Evolutionary conservation across 2,113 vertebrate species (phyloP), one percentile per base, ranked within the genome.

Genomic region (Todiramphus saurophagus): DNA sequence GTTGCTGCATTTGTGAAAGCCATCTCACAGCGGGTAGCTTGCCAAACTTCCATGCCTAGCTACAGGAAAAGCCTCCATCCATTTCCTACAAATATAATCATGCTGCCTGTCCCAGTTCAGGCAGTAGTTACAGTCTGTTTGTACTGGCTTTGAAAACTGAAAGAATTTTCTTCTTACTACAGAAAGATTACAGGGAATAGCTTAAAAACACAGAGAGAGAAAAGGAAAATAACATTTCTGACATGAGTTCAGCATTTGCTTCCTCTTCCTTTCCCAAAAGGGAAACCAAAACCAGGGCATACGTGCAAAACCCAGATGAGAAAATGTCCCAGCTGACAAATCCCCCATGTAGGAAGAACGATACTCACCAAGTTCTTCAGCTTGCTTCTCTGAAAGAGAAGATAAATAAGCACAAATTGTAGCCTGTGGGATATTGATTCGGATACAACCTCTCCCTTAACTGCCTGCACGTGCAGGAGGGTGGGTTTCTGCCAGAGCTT

Each of bases 401-500:
- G 46, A 50, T 7, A 53, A 53, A 88, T 6, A 11, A 77, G 31
- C 51, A 51, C 73, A 70, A 11, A 10, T 2, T 53, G 51, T 27
- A 50, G 18, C 16, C 15, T 33, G 39, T 20, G 33, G 44, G 58
- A 11, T 31, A n/a, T 13, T 4, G 43, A 15, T 41, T 11, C 19
- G 55, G n/a, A 11, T 35, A 15, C 3, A 17, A 10, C 15, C 64
- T n/a, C 27, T 33, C 35, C 62, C 1, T 0, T 20, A 44, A 37
- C 33, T 0, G 0, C 59, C 53, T 14, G 7, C 39, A 33, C 0
- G 0, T 25, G 63, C 63, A 2, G 11, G 44, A 60, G 9, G 13
- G 28, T 1, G 7, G 46, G 33, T 39, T 64, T 43, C 68, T 41
- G 62, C 37, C 27, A 19, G 55, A 5, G 3, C 25, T 21, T 6